These are phyloP conservation scores for Hypsibius dujardini DNA, from an alignment of 1,140 invertebrate species.

Conservation along the genomic window DNA sequence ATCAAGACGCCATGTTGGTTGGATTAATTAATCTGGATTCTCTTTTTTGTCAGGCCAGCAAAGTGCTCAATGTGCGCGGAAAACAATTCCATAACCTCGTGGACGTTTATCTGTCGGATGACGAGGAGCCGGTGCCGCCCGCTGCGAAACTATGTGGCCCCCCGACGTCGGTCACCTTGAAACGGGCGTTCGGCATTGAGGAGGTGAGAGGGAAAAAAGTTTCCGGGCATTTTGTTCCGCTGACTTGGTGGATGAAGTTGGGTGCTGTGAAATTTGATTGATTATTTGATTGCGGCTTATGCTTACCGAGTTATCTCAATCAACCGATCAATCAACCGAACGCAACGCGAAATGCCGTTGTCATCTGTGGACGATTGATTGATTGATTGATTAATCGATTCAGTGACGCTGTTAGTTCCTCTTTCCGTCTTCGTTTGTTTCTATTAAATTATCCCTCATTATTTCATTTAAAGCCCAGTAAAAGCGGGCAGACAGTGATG, in stretches of 20 bases:
- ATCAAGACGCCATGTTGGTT: not conserved
- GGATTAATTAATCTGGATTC: not conserved
- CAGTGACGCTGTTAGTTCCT: too few species aligned
- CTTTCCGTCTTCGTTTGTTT: too few species aligned
- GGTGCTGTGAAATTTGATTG: too few species aligned
- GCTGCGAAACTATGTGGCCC: not conserved
- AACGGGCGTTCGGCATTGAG: slow-evolving; percentile 11
- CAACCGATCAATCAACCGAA: too few species aligned
- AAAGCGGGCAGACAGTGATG: slow-evolving; percentile 7
- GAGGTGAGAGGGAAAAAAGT: not conserved
- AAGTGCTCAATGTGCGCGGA: not conserved
- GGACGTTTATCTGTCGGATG: not conserved
- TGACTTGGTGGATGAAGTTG: too few species aligned
- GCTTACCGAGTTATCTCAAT: too few species aligned
- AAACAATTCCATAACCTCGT: slow-evolving; percentile 15
- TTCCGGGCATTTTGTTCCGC: too few species aligned
- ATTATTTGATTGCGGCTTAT: too few species aligned
- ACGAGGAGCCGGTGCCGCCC: not conserved
- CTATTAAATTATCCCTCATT: too few species aligned
- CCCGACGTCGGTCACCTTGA: not conserved
- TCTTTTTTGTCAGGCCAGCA: not conserved
- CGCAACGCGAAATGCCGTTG: too few species aligned
- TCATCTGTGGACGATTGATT: too few species aligned
- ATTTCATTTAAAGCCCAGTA: not conserved
- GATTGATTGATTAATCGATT: too few species aligned